Evolutionary conservation across 2,113 vertebrate genomes (phyloP).

Genomic region (Nipponia nippon): DNA sequence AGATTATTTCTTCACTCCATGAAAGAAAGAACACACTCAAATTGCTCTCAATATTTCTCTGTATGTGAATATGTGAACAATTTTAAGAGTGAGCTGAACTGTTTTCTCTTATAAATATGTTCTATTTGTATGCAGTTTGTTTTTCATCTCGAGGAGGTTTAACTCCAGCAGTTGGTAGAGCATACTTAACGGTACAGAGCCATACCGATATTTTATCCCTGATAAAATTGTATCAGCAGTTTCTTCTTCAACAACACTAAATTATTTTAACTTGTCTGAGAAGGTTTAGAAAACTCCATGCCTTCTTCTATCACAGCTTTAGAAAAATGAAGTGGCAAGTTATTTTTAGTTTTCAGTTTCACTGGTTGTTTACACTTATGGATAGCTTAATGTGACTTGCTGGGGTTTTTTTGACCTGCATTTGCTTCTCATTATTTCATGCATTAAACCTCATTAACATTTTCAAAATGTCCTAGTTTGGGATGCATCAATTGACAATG

Average conservation of each 20-base stretch:
- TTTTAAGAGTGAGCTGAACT: background rate
- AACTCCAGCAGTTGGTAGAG: background rate
- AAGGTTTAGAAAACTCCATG: background rate
- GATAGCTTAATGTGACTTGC: background rate
- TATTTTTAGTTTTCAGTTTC: background rate
- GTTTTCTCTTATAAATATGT: background rate
- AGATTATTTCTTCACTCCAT: background rate
- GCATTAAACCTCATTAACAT: background rate
- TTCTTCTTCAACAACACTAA: background rate
- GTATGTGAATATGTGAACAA: background rate
- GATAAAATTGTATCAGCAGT: background rate
- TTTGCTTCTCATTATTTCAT: constrained; percentile 12
- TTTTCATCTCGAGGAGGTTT: background rate
- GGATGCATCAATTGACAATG: background rate
- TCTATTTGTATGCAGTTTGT: background rate
- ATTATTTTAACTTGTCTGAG: background rate
- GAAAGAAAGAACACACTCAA: background rate
- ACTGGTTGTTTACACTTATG: background rate
- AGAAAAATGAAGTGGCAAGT: background rate
- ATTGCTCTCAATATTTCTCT: background rate
- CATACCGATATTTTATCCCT: background rate
- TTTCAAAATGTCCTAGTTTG: background rate
- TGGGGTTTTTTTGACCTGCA: accelerated
- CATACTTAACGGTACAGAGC: background rate
- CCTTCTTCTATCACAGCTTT: background rate